Conservation (phyloP, 2,888 invertebrate species). For the Dasypogon diadema region DNA sequence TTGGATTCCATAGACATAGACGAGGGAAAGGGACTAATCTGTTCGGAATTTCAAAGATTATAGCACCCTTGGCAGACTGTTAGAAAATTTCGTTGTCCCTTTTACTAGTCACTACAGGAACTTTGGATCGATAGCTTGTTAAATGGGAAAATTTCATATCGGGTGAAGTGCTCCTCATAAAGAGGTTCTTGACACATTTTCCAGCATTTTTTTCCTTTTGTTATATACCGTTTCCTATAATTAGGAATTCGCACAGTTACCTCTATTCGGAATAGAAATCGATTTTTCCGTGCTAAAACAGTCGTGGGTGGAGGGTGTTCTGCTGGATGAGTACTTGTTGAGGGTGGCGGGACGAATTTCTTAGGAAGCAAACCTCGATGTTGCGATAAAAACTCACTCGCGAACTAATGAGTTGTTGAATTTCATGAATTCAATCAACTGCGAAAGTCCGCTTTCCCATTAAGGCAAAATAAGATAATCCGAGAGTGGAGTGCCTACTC, state of each 20-base stretch:
- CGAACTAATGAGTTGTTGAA: conserved; percentile 3
- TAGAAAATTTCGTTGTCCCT: conserved; percentile 36
- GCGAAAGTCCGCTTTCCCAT: background rate
- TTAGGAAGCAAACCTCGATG: background rate
- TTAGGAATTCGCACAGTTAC: conserved; percentile 28
- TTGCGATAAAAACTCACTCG: conserved; percentile 5
- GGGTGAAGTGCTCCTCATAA: conserved; percentile 22
- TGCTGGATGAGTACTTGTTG: background rate
- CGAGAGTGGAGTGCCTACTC: conserved; percentile 17
- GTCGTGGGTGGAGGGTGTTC: background rate
- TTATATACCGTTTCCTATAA: conserved; percentile 27
- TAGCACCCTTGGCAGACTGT: conserved; percentile 20
- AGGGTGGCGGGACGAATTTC: background rate
- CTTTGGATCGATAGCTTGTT: conserved; percentile 32
- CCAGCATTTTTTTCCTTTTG: conserved; percentile 11
- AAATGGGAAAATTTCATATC: conserved; percentile 38
- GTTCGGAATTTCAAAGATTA: conserved; percentile 44
- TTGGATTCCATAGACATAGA: conserved; percentile 33
- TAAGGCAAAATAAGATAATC: conserved; percentile 19
- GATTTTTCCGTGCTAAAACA: background rate
- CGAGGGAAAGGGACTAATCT: conserved; percentile 39
- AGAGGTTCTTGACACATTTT: conserved; percentile 44
- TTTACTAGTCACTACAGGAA: conserved; percentile 3
- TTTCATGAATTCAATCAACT: conserved; percentile 32
- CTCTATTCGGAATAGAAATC: background rate